A percentile compares a stretch with the other conserved stretches of the same genome.
These are phyloP conservation scores for Tenualosa ilisha DNA, from an alignment of 2,797 vertebrate species.

Conservation along the genomic window DNA sequence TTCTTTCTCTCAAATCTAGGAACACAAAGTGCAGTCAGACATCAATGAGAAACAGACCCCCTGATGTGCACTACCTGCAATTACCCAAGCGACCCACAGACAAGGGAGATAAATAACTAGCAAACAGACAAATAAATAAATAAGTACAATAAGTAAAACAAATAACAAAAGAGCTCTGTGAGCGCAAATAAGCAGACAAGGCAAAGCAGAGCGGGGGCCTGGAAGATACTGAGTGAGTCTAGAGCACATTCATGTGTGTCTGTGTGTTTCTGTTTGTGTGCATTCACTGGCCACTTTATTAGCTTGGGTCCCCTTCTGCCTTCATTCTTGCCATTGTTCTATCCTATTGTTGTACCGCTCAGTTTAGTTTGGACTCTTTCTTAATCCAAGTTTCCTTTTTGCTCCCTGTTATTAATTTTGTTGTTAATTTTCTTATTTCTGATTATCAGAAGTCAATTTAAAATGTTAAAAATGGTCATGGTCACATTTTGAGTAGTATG, in stretches of 20 bases:
- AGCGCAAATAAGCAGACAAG: background rate
- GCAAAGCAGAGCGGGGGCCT: background rate
- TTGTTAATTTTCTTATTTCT: no score
- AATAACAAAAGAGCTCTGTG: conserved; percentile 24
- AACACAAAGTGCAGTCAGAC: conserved; percentile 39
- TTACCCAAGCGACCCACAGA: conserved; percentile 38
- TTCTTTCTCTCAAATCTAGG: background rate
- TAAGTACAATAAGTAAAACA: conserved; percentile 37
- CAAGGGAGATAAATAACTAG: conserved; percentile 26
- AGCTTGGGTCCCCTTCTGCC: no score
- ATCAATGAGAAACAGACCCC: conserved; percentile 33
- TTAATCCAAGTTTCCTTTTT: no score
- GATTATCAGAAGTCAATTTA: no score
- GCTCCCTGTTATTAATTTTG: no score
- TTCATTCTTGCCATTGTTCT: no score
- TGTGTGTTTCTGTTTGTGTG: background rate
- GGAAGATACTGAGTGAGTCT: background rate
- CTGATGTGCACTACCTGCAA: conserved; percentile 42
- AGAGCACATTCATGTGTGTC: background rate
- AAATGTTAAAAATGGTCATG: no score
- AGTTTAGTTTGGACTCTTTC: no score
- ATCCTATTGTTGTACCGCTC: no score
- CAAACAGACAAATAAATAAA: conserved; percentile 45
- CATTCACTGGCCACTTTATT: no score
- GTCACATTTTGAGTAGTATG: no score